Percentiles rank a stretch among this genome's conserved stretches.
phyloP scores from a whole-genome alignment of 2,888 invertebrate species.

The Agrochola macilenta region DNA sequence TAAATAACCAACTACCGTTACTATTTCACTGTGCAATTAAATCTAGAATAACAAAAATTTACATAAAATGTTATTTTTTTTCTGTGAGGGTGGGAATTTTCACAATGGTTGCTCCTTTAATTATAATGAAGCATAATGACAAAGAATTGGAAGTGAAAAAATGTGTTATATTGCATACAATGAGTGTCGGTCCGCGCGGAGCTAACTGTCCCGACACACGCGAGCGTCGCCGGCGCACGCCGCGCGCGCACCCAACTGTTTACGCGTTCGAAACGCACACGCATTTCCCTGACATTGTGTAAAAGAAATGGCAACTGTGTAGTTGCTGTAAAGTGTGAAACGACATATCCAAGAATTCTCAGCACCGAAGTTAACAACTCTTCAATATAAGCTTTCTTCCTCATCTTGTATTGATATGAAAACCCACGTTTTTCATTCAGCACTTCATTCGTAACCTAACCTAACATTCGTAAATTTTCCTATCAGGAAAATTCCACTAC shows the following conservation, averaged over 20 bases:
- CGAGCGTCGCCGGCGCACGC: conserved; percentile 52
- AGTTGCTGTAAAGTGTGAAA: background rate
- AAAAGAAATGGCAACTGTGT: conserved; percentile 14
- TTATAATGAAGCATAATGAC: conserved; percentile 78
- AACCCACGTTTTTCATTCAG: conserved; percentile 33
- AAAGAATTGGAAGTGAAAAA: conserved; percentile 76
- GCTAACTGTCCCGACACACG: conserved; percentile 72
- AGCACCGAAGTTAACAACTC: conserved; percentile 10
- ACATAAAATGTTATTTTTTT: conserved; percentile 78
- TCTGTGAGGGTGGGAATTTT: conserved; percentile 82
- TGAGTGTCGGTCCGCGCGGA: conserved; percentile 72
- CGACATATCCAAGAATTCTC: conserved; percentile 23
- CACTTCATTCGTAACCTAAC: background rate
- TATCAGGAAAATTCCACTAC: conserved; percentile 40
- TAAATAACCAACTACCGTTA: conserved; percentile 44
- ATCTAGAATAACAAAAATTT: conserved; percentile 78
- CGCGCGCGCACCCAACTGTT: conserved; percentile 3
- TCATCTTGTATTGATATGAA: conserved; percentile 23
- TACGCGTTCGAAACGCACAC: conserved; percentile 17
- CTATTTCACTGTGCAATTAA: conserved; percentile 67
- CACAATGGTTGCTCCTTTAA: conserved; percentile 81
- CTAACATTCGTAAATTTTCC: conserved; percentile 2
- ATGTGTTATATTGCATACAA: conserved; percentile 77
- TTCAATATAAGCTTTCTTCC: conserved; percentile 25
- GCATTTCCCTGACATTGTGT: conserved; percentile 30